Conservation (phyloP, 2,797 vertebrate species). For the Kryptopterus vitreolus region DNA sequence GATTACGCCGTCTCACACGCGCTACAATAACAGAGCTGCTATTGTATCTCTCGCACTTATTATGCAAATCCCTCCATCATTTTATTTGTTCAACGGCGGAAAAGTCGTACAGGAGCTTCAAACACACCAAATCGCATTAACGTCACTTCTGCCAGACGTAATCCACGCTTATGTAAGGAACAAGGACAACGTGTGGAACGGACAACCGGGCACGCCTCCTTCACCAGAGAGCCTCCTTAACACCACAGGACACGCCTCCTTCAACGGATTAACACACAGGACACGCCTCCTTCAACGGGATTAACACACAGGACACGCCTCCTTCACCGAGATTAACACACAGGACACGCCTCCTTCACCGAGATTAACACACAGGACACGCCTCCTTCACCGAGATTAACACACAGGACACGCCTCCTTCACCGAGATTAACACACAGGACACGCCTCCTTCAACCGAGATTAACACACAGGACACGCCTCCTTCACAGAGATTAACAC, state of each 20-base stretch:
- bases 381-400: neutral
- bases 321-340: too few relatives aligned
- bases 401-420: neutral
- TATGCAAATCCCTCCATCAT: constrained; percentile 20
- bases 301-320: neutral
- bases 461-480: neutral
- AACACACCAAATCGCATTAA: neutral
- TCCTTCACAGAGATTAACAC: neutral
- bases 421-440: neutral
- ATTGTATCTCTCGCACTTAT: constrained; percentile 1
- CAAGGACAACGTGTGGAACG: neutral
- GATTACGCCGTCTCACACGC: constrained; percentile 4
- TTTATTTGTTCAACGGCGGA: neutral
- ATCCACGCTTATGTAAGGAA: neutral
- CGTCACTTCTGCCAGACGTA: neutral
- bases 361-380: too few relatives aligned
- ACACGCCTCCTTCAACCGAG: neutral
- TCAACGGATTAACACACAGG: too few relatives aligned
- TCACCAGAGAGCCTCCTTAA: too few relatives aligned
- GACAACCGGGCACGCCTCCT: neutral
- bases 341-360: neutral
- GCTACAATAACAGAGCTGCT: constrained; percentile 5
- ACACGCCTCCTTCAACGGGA: too few relatives aligned
- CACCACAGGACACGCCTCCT: too few relatives aligned
- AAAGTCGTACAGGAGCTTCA: neutral